Evolutionary conservation across 2,797 vertebrate species (phyloP), one percentile per base, ranked within the genome.

Genomic region (Phataginus tetradactyla): DNA sequence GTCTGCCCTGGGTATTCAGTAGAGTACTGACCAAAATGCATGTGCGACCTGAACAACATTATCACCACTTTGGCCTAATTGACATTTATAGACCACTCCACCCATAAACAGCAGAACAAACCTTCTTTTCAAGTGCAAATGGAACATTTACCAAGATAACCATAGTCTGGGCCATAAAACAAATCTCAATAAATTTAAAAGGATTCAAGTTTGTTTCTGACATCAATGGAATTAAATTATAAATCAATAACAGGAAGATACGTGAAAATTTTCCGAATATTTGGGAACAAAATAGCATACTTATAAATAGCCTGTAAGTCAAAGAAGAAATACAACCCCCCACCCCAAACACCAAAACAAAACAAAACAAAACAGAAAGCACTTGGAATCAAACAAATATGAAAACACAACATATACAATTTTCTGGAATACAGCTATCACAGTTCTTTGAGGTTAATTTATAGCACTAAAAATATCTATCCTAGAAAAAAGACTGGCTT

Each of bases 161-260:
- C 5, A 34, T 21, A 72, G 55, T 69, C 13, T 61, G 27, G 64
- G 74, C 25, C 85, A 68, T 57, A 86, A 91, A 93, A 91, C 20
- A 77, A 91, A 78, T 64, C 42, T 72, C 51, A 93, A 14, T 37
- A 91, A 66, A 77, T 59, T 72, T 51, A 79, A 86, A 90, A 93
- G 9, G 29, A 55, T 86, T 77, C 51, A 86, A 39, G 59, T 93
- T 91, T 86, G 5, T 27, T 71, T 59, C 59, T 90, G 39, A 55
- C 7, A 37, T 91, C n/a, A 85, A 6, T 23, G 49, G 59, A 96
- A 86, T 72, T 61, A 87, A 90, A 74, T 83, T 34, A 75, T 25
- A 92, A 92, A 45, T 21, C 4, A 64, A 3, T 53, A 87, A 89
- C 0, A 69, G 25, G 66, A 89, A 89, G 69, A 27, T 27, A 71